phyloP scores from a whole-genome alignment of 2,113 vertebrate species.

The Chlorocebus sabaeus region DNA sequence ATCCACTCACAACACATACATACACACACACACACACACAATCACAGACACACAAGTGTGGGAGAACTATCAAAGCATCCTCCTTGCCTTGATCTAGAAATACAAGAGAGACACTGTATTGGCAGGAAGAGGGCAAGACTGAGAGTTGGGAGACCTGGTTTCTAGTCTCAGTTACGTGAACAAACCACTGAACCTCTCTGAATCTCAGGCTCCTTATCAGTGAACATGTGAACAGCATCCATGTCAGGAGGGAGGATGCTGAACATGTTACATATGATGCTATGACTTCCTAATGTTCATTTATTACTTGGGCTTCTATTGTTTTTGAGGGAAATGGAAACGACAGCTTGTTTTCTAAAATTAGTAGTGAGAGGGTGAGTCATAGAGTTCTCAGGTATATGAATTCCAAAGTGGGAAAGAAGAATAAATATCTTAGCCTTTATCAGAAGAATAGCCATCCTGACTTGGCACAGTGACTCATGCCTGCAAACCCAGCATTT shows the following conservation, averaged over 20 bases:
- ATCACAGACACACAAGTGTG: neutral
- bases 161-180: neutral
- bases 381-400: neutral
- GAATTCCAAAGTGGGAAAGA: neutral
- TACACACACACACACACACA: neutral
- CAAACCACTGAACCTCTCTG: accelerated
- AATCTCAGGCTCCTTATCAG: neutral
- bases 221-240: neutral
- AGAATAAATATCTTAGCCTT: neutral
- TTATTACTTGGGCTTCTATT: neutral
- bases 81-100: neutral
- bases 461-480: no score
- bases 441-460: neutral
- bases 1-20: neutral
- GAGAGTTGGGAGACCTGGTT: neutral
- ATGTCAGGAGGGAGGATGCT: neutral
- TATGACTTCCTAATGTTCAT: neutral
- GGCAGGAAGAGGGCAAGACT: neutral
- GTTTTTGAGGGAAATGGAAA: neutral
- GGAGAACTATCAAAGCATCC: neutral
- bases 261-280: neutral
- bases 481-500: no score
- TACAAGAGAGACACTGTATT: neutral
- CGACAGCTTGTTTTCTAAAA: neutral
- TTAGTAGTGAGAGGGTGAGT: neutral